Percentiles rank a stretch among this genome's conserved stretches.
These are phyloP conservation scores for Rugalucina vietnamica DNA, from an alignment of 2,888 invertebrate species.

Conservation along the genomic window DNA sequence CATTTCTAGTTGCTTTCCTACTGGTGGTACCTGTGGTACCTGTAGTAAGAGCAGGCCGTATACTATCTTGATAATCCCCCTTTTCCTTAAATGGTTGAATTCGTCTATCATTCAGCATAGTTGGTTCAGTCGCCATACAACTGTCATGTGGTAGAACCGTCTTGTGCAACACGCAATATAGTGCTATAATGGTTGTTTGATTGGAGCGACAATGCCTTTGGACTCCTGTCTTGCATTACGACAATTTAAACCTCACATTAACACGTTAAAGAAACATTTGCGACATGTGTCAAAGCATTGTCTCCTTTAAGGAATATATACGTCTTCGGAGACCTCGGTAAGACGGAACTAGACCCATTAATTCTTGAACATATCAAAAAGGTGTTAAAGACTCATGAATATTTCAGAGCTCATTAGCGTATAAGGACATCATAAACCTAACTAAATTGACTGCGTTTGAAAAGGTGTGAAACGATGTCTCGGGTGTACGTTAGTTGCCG, in stretches of 20 bases:
- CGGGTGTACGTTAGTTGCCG: not conserved
- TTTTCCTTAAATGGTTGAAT: too few relatives aligned
- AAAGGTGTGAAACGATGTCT: not conserved
- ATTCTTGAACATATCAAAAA: not conserved
- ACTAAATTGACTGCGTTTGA: constrained; percentile 1
- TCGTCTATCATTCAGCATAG: too few relatives aligned
- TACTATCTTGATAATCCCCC: too few relatives aligned
- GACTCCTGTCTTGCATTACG: not conserved
- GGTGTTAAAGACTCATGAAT: constrained; percentile 4
- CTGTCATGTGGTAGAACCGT: too few relatives aligned
- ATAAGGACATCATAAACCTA: constrained; percentile 2
- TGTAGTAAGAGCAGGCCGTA: too few relatives aligned
- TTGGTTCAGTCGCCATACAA: too few relatives aligned
- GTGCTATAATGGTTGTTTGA: not conserved
- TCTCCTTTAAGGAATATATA: not conserved
- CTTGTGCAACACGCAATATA: not conserved
- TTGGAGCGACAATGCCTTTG: not conserved
- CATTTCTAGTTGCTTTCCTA: too few relatives aligned
- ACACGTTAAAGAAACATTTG: not conserved
- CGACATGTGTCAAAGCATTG: constrained; percentile 1
- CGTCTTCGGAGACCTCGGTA: not conserved
- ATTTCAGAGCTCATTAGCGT: constrained; percentile 7
- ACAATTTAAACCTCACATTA: not conserved
- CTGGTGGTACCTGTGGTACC: too few relatives aligned
- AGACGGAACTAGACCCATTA: not conserved